Conservation (phyloP, 1,140 invertebrate genomes). For the Druon quercuslanigerum region DNA sequence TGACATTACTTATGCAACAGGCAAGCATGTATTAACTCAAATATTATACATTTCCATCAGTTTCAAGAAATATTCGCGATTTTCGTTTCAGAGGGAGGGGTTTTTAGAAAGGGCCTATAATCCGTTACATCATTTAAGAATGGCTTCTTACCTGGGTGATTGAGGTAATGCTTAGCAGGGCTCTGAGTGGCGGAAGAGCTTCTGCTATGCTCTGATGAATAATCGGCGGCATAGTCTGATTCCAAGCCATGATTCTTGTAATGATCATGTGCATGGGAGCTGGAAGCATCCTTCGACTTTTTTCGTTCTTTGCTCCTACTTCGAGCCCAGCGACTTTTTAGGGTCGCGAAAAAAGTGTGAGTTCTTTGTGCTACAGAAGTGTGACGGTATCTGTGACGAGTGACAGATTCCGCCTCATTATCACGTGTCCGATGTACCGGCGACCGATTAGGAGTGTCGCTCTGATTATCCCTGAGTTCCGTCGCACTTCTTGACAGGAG, state of each 20-base stretch:
- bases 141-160: slow-evolving; percentile 69
- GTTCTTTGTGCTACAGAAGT: slow-evolving; percentile 81
- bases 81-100: no score
- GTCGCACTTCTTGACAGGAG: slow-evolving; percentile 73
- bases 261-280: slow-evolving; percentile 63
- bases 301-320: slow-evolving; percentile 79
- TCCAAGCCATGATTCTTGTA: slow-evolving; percentile 67
- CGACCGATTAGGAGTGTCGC: slow-evolving; percentile 42
- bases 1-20: no score
- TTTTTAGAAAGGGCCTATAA: no score
- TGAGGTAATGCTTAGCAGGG: slow-evolving; percentile 78
- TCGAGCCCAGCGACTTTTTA: slow-evolving; percentile 81
- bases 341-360: slow-evolving; percentile 82
- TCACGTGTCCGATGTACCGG: slow-evolving; percentile 46
- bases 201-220: slow-evolving; percentile 82
- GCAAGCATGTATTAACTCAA: no score
- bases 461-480: slow-evolving; percentile 64
- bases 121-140: no score
- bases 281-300: slow-evolving; percentile 68
- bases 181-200: slow-evolving; percentile 82
- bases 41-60: no score
- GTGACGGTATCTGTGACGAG: slow-evolving; percentile 64
- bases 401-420: slow-evolving; percentile 48
- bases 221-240: slow-evolving; percentile 84
- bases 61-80: no score